Base-by-base conservation (phyloP, 1,140 invertebrate genomes). In the Brachionus calyciflorus region DNA sequence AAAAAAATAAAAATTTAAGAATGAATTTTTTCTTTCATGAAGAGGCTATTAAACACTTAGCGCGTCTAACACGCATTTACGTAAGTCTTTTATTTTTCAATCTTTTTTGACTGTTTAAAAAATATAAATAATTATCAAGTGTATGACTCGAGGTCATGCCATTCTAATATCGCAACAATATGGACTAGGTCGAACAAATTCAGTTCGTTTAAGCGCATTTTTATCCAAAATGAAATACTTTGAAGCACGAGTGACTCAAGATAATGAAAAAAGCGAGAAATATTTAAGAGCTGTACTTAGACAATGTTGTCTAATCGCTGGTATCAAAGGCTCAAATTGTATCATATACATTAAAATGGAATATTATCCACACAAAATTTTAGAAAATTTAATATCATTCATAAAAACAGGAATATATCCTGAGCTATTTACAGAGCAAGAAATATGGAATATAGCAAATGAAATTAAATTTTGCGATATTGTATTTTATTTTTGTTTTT, bases 11-110 rank as follows among this genome's bases (percentile, higher is more conserved):
- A 7, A 80, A 78, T n/a, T 81, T 82, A 46, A 78, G 77, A 46
- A 78, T 83, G 5, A 80, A 82, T n/a, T 75, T 84, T 14, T 82
- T 83, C 24, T 85, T 84, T 79, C 84, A 84, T 77, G 79, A 78
- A 14, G 82, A 84, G 63, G 83, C 84, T 19, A 77, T 84, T n/a
- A 77, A 78, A 24, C 84, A 84, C 78, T 80, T 82, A 30, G 81
- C 83, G 19, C 79, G 83, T 53, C 80, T 85, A 3, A 83, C 81
- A 76, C 65, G 84, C 65, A 81, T 85, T 30, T 77, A 84, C 80
- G 84, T 85, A 77, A 81, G 80, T 81, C 6, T 21, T 4, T 30
- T 6, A n/a, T 17, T 78, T 33, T 37, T 6, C 12, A n/a, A 7
- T 21, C 28, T 77, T 48, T 21, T 3, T 24, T 49, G 9, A 37